Evolutionary conservation across 2,888 invertebrate species (phyloP).

Genomic region (Syrista parreyssii): DNA sequence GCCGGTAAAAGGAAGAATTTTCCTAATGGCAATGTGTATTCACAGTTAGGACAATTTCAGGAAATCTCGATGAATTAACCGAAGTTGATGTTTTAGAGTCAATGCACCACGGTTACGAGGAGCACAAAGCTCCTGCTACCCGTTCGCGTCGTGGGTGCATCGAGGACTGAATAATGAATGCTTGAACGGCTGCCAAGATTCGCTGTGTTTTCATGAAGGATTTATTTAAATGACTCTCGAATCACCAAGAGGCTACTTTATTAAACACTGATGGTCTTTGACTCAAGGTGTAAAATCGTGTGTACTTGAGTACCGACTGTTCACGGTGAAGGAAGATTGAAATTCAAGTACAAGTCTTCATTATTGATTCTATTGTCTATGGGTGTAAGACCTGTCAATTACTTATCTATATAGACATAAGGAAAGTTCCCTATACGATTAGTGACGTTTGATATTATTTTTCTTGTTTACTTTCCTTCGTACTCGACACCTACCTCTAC

Average conservation of each 20-base stretch:
- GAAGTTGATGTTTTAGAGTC: background rate
- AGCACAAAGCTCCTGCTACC: slow-evolving; percentile 19
- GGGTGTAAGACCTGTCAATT: background rate
- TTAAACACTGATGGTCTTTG: background rate
- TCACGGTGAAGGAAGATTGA: background rate
- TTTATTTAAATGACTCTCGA: background rate
- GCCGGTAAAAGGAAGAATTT: background rate
- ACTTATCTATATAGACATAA: background rate
- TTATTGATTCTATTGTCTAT: background rate
- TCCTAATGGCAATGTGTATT: background rate
- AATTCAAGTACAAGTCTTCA: background rate
- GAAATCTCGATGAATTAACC: background rate
- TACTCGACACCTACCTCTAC: background rate
- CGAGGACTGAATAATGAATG: slow-evolving; percentile 41
- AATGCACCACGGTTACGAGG: background rate
- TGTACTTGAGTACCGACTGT: background rate
- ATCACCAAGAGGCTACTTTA: background rate
- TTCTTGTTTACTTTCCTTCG: background rate
- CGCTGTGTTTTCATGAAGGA: slow-evolving; percentile 27
- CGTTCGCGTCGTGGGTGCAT: slow-evolving; percentile 17
- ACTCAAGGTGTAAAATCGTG: too few relatives aligned
- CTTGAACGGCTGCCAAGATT: slow-evolving; percentile 56
- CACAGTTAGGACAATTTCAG: background rate
- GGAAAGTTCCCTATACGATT: background rate
- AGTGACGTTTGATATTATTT: background rate